These are phyloP conservation scores for Paramormyrops hopkinsi DNA, from an alignment of 2,797 vertebrate species.

Conservation along the genomic window DNA sequence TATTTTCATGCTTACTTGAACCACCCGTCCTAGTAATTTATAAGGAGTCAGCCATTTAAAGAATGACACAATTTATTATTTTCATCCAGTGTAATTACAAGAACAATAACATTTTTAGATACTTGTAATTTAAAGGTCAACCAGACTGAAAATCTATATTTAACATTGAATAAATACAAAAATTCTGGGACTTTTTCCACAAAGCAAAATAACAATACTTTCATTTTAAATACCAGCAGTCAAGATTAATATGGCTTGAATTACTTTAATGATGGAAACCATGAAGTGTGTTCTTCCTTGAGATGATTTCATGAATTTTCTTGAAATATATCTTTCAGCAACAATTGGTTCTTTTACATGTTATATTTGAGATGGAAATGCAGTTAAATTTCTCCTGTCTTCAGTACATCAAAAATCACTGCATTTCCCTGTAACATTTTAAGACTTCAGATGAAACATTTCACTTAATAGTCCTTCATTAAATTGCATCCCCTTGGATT, in stretches of 20 bases:
- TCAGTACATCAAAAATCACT: background rate
- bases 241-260: background rate
- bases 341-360: background rate
- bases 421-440: background rate
- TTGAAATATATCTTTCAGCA: background rate
- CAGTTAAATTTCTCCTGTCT: background rate
- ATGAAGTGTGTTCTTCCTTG: background rate
- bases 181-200: background rate
- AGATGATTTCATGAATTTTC: background rate
- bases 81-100: background rate
- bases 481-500: background rate
- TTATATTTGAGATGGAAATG: background rate
- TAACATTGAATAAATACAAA: background rate
- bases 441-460: background rate
- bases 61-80: background rate
- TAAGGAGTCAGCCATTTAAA: background rate
- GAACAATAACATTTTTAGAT: conserved; percentile 3
- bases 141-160: background rate
- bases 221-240: background rate
- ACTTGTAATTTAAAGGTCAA: background rate
- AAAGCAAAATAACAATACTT: background rate
- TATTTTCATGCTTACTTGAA: background rate
- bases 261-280: background rate
- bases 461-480: background rate
- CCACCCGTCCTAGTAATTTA: background rate